A percentile compares a stretch with the other conserved stretches of the same genome.
phyloP scores from a whole-genome alignment of 2,797 vertebrate species.

The Cryptoprocta ferox region DNA sequence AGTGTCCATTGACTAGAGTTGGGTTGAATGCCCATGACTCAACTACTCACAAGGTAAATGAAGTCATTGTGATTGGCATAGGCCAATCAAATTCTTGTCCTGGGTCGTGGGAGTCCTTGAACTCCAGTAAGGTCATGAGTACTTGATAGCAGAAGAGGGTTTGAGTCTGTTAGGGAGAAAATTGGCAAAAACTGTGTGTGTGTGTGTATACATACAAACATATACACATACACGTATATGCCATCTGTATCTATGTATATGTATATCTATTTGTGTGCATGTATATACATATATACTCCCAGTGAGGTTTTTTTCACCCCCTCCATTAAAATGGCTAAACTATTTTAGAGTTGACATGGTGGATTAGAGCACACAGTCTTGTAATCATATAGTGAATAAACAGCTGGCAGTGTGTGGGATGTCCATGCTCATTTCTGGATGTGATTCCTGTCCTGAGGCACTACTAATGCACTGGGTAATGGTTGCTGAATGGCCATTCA shows the following conservation, averaged over 20 bases:
- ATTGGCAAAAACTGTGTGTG: not conserved
- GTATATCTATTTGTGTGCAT: not conserved
- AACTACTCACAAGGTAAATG: not conserved
- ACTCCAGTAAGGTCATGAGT: not conserved
- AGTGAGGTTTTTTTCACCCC: not conserved
- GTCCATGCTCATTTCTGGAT: conserved; percentile 65
- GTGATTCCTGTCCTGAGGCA: conserved; percentile 56
- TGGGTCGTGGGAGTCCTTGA: not conserved
- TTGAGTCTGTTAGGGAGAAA: not conserved
- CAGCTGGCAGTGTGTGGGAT: conserved; percentile 43
- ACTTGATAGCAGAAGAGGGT: not conserved
- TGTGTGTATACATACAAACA: not conserved
- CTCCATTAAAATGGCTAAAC: not conserved
- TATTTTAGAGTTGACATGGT: conserved; percentile 20
- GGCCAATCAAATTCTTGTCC: not conserved
- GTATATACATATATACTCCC: not conserved
- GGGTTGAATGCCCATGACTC: not conserved
- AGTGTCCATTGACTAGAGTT: not conserved
- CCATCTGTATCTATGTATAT: not conserved
- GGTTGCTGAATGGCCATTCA: conserved; percentile 70
- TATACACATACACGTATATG: not conserved
- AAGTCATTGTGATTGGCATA: not conserved
- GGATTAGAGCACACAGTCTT: not conserved
- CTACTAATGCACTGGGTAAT: conserved; percentile 64
- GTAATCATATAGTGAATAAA: conserved; percentile 58